A percentile compares a stretch with the other conserved stretches of the same genome.
These are phyloP conservation scores for Tachysurus fulvidraco DNA, from an alignment of 2,113 vertebrate genomes.

Conservation along the genomic window DNA sequence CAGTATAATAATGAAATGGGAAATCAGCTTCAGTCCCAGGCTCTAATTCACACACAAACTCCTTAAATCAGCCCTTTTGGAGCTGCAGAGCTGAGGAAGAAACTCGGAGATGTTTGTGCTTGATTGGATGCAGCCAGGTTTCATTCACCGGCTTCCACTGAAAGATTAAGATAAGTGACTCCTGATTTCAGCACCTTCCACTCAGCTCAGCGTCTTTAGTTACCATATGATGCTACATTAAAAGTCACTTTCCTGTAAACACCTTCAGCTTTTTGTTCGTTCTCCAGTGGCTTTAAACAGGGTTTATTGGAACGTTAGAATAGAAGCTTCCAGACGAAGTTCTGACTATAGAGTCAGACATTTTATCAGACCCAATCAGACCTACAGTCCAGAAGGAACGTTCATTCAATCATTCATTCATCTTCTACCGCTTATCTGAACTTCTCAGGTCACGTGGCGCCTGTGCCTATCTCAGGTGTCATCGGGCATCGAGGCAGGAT, in stretches of 20 bases:
- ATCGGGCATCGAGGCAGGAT: too few relatives aligned
- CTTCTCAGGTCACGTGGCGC: too few relatives aligned
- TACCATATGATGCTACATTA: neutral
- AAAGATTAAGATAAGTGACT: neutral
- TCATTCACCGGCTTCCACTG: neutral
- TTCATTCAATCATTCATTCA: too few relatives aligned
- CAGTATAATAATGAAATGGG: neutral
- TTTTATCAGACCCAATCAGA: neutral
- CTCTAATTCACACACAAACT: conserved; percentile 16
- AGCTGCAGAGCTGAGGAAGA: neutral
- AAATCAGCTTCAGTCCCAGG: conserved; percentile 13
- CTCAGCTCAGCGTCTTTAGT: neutral
- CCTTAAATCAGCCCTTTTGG: conserved; percentile 25
- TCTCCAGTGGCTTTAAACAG: too few relatives aligned
- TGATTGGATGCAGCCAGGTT: neutral
- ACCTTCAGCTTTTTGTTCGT: neutral
- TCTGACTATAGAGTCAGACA: neutral
- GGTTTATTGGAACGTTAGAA: neutral
- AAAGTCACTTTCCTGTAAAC: neutral
- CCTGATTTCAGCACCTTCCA: neutral
- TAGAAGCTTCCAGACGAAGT: neutral
- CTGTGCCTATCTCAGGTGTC: too few relatives aligned
- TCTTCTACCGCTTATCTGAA: too few relatives aligned
- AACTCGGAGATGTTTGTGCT: neutral
- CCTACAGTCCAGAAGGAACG: neutral